These are phyloP conservation scores for Wiebesia pumilae DNA, from an alignment of 1,140 invertebrate species.

Conservation along the genomic window DNA sequence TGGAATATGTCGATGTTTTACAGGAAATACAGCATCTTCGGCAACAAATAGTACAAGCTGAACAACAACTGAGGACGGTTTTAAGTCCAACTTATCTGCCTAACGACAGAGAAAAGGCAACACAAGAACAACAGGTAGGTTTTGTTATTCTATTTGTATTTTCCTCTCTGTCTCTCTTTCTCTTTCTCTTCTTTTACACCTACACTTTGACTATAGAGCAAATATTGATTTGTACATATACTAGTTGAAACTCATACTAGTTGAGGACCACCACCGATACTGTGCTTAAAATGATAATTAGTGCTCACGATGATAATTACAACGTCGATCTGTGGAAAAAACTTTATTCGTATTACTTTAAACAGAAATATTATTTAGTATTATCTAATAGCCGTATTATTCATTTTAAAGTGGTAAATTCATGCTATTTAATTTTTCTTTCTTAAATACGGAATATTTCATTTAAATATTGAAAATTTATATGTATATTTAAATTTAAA, in stretches of 20 bases:
- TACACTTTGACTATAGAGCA: constrained; percentile 67
- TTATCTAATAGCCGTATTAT: neutral
- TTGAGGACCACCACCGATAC: constrained; percentile 67
- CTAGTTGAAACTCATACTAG: constrained; percentile 70
- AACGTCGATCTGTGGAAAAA: constrained; percentile 36
- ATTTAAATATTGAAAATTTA: neutral
- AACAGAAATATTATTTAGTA: too few relatives aligned
- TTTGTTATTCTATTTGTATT: constrained; percentile 50
- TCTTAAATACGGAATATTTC: neutral
- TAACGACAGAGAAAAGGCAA: constrained; percentile 88
- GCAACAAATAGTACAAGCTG: constrained; percentile 87
- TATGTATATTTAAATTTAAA: neutral
- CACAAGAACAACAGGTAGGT: constrained; percentile 94
- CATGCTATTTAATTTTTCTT: neutral
- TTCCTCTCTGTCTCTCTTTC: constrained; percentile 35
- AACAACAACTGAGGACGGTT: constrained; percentile 88
- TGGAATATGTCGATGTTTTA: constrained; percentile 56
- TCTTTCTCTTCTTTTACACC: constrained; percentile 47
- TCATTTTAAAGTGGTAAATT: neutral
- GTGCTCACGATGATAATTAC: constrained; percentile 27
- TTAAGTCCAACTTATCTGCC: constrained; percentile 88
- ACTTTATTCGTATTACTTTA: neutral
- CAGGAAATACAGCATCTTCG: constrained; percentile 90
- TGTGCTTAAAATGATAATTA: constrained; percentile 22
- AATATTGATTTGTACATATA: constrained; percentile 66